These are phyloP conservation scores for Smutsia gigantea DNA, from an alignment of 2,797 vertebrate genomes.

Conservation along the genomic window DNA sequence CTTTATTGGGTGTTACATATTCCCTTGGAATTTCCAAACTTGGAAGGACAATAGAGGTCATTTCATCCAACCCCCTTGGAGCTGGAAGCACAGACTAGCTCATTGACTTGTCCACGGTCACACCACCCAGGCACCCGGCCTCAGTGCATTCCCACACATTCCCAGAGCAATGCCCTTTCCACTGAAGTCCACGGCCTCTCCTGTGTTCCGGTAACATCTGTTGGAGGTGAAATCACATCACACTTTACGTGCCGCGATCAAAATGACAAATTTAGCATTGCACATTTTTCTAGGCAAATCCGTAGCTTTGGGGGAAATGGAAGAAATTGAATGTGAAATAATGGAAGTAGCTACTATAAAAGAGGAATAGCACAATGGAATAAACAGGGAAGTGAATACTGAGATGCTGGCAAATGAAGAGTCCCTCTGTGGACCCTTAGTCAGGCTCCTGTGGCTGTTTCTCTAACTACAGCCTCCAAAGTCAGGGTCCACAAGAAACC, in stretches of 20 bases:
- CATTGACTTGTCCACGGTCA: background rate
- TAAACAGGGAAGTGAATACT: background rate
- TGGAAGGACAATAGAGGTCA: background rate
- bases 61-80: background rate
- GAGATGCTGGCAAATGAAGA: background rate
- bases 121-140: background rate
- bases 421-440: background rate
- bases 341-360: background rate
- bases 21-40: background rate
- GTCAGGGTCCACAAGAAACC: background rate
- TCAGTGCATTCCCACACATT: background rate
- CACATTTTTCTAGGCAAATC: background rate
- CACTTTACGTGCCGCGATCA: background rate
- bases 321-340: background rate
- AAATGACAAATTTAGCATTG: background rate
- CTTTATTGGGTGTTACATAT: background rate
- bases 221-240: background rate
- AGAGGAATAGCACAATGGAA: background rate
- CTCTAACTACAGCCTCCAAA: background rate
- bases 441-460: background rate
- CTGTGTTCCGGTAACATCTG: background rate
- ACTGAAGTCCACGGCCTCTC: background rate
- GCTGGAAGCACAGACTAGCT: background rate
- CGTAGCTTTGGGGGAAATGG: background rate
- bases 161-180: background rate